Evolutionary conservation across 2,888 invertebrate species (phyloP).

Genomic region (Drosophila trichaetosa): DNA sequence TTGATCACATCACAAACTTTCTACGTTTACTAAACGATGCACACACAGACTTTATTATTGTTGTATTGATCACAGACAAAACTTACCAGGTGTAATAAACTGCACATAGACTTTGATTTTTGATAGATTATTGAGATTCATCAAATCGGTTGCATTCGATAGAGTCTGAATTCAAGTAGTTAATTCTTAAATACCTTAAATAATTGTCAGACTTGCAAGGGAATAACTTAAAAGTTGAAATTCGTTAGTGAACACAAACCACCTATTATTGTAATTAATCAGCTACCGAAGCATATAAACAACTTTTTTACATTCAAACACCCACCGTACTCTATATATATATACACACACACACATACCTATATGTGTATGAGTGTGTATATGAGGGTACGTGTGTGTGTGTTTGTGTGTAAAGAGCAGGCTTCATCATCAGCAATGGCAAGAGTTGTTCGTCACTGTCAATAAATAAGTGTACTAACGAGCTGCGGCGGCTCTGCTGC

Average conservation of each 20-base stretch:
- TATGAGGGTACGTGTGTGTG: background rate
- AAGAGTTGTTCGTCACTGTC: conserved; percentile 52
- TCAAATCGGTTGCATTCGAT: background rate
- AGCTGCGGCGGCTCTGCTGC: conserved; percentile 7
- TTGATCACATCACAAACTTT: conserved; percentile 1
- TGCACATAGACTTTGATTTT: background rate
- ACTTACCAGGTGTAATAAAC: rapidly evolving
- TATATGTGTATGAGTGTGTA: background rate
- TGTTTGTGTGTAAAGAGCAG: conserved; percentile 10
- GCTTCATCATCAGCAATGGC: conserved; percentile 38
- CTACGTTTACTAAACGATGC: conserved; percentile 1
- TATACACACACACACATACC: background rate
- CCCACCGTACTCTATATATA: conserved; percentile 5
- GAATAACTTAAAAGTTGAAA: conserved; percentile 4
- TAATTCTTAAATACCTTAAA: background rate
- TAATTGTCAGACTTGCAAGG: background rate
- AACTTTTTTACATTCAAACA: conserved; percentile 39
- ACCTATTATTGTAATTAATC: conserved; percentile 51
- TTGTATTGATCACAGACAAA: conserved; percentile 12
- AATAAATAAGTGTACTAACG: conserved; percentile 16
- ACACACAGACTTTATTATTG: conserved; percentile 2
- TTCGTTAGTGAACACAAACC: background rate
- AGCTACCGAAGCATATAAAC: conserved; percentile 15
- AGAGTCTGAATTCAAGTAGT: background rate
- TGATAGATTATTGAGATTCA: background rate